Base-by-base conservation (phyloP, 2,797 vertebrate genomes). In the Oryzias sinensis region DNA sequence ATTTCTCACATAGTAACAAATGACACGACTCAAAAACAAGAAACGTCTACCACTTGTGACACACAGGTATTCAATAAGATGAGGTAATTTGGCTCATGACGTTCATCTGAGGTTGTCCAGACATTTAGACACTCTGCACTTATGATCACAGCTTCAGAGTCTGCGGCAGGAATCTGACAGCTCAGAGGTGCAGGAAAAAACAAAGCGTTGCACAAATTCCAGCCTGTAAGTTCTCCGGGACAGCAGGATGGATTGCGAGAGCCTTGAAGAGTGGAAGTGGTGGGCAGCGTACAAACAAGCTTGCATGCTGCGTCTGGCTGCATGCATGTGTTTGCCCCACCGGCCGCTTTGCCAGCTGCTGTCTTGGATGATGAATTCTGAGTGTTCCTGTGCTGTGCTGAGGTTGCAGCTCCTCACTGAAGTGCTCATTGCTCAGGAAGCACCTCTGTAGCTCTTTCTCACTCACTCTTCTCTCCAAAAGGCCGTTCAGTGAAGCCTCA, bases 311-410 rank as follows among this genome's bases (percentile, higher is more conserved):
- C 33, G 49, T 51, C 20, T 27, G 29, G 22, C 46, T 56, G 61
- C 43, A 40, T 60, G 53, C 20, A 40, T 62, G n/a, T 55, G 55
- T 40, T 44, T 44, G 49, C 20, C 42, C 29, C n/a, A 62, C 75
- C 70, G 49, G 63, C 57, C 58, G 62, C 53, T 63, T 63, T 58
- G 17, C 62, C 46, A 40, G 70, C n/a, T 6, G 8, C 70, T 77
- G 81, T 79, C 74, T 51, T 42, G 49, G 62, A 74, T 89, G 87
- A 91, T 90, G 82, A 81, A 91, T 90, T 59, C 68, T 79, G 76
- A 62, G 29, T 62, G 40, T 48, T 62, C 57, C 52, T 51, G 46
- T 51, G 55, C 68, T 72, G 56, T 82, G 86, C 88, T 85, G 87
- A 89, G 72, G 71, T 63, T 83, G 84, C 87, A 81, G 77, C 77